Evolutionary conservation across 2,113 vertebrate genomes (phyloP), one percentile per base, ranked within the genome.

Genomic region (Gymnogyps californianus): DNA sequence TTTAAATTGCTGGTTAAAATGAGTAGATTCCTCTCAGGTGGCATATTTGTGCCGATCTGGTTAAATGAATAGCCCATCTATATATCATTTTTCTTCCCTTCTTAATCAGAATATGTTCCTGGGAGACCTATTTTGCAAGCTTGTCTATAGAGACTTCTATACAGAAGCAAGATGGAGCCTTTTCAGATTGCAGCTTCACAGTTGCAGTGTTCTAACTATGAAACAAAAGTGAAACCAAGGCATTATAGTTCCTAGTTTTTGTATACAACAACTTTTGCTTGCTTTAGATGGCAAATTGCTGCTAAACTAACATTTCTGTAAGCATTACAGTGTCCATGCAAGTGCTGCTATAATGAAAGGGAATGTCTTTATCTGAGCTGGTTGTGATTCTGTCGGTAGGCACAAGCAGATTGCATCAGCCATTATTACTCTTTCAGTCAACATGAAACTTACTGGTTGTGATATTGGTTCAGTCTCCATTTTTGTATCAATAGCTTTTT

Each of bases 221-320:
- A 84, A 95, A 17, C 87, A 95, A 93, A 96, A 97, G 89, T 79
- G 91, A 96, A 97, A 97, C 44, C 44, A 40, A 72, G 21, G 34
- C 47, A 13, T 76, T 47, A 11, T 0, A 0, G 14, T n/a, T 70
- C 38, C 67, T 59, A 38, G 13, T 5, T 44, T 86, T 80, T 20
- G n/a, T 7, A 34, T 46, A 29, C 24, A 49, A 26, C 32, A 21
- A 55, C 46, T 70, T 83, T 49, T 69, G 7, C 49, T 87, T 34
- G 5, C 49, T 78, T 72, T 42, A 59, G 65, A 51, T 44, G 57
- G 65, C 31, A 76, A 76, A 49, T 8, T 82, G 32, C 80, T 87
- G 51, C 47, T 69, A 51, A 75, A 36, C 14, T 29, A 42, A 84
- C 26, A 15, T 93, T 95, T 81, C 76, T 82, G 7, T 49, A 46